Base-by-base conservation (phyloP, 2,797 vertebrate genomes). In the Naso thynnoides region DNA sequence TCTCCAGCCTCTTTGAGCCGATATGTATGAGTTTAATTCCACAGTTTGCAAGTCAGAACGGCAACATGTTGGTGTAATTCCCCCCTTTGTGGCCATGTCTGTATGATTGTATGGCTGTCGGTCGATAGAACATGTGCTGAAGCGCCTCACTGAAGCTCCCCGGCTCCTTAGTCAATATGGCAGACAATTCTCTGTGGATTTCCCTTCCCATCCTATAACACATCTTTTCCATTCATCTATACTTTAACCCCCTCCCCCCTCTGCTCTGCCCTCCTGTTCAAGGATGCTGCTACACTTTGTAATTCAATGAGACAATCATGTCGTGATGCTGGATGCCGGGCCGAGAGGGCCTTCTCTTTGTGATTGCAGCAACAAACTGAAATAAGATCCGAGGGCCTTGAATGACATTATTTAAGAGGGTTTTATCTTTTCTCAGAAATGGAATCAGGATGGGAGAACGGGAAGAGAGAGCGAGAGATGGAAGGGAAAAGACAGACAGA, bases 301-400 rank as follows among this genome's bases (percentile, higher is more conserved):
- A 86, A 90, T 91, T 90, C 86, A 91, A 90, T 84, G 85, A 89
- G 84, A 89, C 86, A 89, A 91, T 92, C 88, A 83, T 68, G 80
- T 88, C 82, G 86, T 90, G 86, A 90, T 92, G 84, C 84, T 81
- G 76, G 65, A 81, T 70, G 76, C 64, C 19, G 56, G 69, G 70
- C 62, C 60, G 38, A 60, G 74, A 79, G 67, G 68, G 53, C n/a
- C 74, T 82, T 63, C 58, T 75, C 74, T 81, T 84, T 83, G 67
- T 81, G 83, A 86, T 80, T 69, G 76, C 58, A 31, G 59, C 65
- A 73, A 72, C 69, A 82, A 81, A 81, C 70, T 36, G 49, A 90
- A 86, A 86, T 50, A 70, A 76, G 82, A 88, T 87, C 84, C 38
- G 27, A 81, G 61, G 58, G 59, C 66, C 55, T 83, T 62, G 36